A percentile compares a stretch with the other conserved stretches of the same genome.
Evolutionary conservation across 2,797 vertebrate species (phyloP).

Genomic region (Enteromius fasciolatus): DNA sequence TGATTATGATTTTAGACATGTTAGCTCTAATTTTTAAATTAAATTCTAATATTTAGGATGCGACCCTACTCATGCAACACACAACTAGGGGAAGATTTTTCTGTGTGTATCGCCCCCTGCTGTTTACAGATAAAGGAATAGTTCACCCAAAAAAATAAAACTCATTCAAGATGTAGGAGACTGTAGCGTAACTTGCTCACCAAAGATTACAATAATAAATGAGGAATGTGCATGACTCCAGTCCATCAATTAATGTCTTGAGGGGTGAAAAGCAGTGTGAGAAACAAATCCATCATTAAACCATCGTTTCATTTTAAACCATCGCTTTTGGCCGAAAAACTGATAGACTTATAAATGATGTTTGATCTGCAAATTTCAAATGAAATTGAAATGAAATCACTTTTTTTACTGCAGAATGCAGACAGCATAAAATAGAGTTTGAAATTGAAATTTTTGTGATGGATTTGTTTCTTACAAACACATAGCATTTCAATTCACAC

Average conservation of each 20-base stretch:
- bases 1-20: neutral
- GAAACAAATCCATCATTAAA: neutral
- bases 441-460: neutral
- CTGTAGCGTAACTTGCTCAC: neutral
- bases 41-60: neutral
- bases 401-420: neutral
- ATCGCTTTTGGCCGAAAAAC: neutral
- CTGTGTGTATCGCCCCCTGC: constrained; percentile 51
- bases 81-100: neutral
- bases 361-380: neutral
- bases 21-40: neutral
- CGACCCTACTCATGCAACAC: neutral
- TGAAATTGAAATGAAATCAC: neutral
- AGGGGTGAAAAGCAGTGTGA: neutral
- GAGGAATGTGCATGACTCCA: neutral
- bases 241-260: neutral
- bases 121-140: constrained; percentile 19
- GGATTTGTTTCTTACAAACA: neutral
- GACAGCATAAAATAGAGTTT: neutral
- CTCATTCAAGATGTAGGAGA: neutral
- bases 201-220: neutral
- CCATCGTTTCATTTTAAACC: neutral
- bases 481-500: neutral
- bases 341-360: neutral
- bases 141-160: neutral